phyloP scores from a whole-genome alignment of 53 echinoderm and acorn worm genomes.

The Crossaster papposus region DNA sequence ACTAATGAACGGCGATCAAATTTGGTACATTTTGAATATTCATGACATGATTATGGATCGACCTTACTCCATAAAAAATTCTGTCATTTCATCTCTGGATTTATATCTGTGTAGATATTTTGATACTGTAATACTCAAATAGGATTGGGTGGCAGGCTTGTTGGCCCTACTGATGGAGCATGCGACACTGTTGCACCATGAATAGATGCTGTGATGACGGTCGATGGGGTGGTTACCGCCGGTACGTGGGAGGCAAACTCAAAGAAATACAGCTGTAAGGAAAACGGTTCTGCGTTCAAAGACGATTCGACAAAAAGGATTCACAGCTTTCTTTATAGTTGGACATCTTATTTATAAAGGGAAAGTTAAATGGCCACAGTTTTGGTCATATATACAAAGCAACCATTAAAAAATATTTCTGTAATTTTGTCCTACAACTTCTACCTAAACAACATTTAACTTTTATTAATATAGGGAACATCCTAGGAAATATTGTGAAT shows the following conservation, averaged over 20 bases:
- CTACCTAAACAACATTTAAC: too few species aligned
- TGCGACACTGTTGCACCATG: background rate
- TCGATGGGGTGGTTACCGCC: background rate
- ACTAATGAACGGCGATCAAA: background rate
- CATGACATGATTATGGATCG: background rate
- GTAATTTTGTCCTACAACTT: too few species aligned
- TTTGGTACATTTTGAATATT: background rate
- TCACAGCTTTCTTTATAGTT: background rate
- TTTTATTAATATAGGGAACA: too few species aligned
- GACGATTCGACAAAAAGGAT: background rate
- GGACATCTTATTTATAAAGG: background rate
- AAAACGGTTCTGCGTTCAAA: background rate
- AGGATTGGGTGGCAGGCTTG: background rate
- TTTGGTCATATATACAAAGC: too few species aligned
- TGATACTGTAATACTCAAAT: background rate
- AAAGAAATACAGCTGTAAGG: slow-evolving; percentile 50
- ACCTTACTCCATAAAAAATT: too few species aligned
- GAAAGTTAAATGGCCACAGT: background rate
- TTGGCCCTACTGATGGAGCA: background rate
- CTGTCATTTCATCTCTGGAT: too few species aligned
- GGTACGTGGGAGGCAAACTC: slow-evolving; percentile 25
- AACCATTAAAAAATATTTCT: background rate
- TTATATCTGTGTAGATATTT: too few species aligned
- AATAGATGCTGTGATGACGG: background rate
- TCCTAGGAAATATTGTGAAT: too few species aligned